Percentiles rank a stretch among this genome's conserved stretches.
Evolutionary conservation across 2,888 invertebrate genomes (phyloP).

Genomic region (Limnephilus auricula): DNA sequence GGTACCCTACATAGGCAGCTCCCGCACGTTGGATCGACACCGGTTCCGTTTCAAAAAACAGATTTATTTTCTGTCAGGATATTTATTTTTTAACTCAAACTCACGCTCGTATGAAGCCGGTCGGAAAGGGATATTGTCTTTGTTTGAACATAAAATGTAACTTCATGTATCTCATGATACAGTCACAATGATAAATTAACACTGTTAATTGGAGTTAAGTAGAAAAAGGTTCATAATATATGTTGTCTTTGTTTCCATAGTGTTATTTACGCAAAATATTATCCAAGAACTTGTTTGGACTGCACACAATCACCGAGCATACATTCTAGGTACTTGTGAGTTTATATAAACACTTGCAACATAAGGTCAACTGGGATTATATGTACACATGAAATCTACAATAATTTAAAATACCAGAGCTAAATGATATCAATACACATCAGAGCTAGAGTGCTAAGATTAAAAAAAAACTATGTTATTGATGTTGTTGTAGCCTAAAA

Average conservation of each 20-base stretch:
- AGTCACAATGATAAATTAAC: not conserved
- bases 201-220: not conserved
- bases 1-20: no score
- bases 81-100: no score
- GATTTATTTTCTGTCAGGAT: no score
- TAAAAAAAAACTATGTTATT: no score
- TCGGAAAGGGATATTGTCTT: no score
- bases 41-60: no score
- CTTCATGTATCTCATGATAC: not conserved
- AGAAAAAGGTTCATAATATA: not conserved
- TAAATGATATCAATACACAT: not conserved
- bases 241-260: not conserved
- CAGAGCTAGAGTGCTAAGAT: no score
- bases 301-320: not conserved
- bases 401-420: not conserved
- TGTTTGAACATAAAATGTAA: not conserved
- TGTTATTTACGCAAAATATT: constrained; percentile 37
- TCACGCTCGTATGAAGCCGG: no score
- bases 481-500: no score
- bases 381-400: not conserved
- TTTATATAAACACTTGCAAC: constrained; percentile 23
- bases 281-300: not conserved
- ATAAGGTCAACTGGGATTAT: constrained; percentile 22
- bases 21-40: no score
- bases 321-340: constrained; percentile 53